Evolutionary conservation across 2,113 vertebrate species (phyloP), one percentile per base, ranked within the genome.

Genomic region (Pholis gunnellus): DNA sequence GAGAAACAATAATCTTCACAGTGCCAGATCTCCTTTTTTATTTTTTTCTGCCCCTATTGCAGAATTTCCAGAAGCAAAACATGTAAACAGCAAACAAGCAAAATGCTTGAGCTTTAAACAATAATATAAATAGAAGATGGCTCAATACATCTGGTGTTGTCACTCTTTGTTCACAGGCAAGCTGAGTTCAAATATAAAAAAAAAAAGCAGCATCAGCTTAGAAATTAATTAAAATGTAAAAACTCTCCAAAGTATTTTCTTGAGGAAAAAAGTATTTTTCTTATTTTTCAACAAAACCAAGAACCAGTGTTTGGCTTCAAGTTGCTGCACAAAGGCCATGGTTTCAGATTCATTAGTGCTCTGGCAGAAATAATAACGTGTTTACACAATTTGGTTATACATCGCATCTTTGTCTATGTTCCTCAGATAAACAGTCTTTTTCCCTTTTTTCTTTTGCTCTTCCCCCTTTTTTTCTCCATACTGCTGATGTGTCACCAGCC

Each of bases 401-500:
- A 83, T 90, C 52, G 65, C 27, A 31, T 87, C 64, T 80, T 57
- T 75, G 78, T 87, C 72, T 83, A 25, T 66, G 75, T 79, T 77
- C 36, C 13, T 52, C 40, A 71, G 67, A 87, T 80, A 82, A 86
- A 90, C 79, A 77, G 8, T 22, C n/a, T 74, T 79, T 75, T 72
- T 64, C 67, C 46, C 36, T 18, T 8, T 29, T 74, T 67, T 71
- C 46, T 66, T 40, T 70, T 5, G 11, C 72, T 78, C 69, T 34
- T 57, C 60, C 60, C 67, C 18, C 29, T 22, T 25, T 69, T 87
- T 73, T 82, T 46, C 14, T 67, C 79, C 80, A 70, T 81, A 63
- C 79, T 94, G 92, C 92, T 92, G 92, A 94, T 93, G 90, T 93
- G 92, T 93, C 92, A 92, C 88, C 88, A 78, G 66, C 75, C 79